Conservation (phyloP, 2,888 invertebrate species). For the Isotomurus palustris region DNA sequence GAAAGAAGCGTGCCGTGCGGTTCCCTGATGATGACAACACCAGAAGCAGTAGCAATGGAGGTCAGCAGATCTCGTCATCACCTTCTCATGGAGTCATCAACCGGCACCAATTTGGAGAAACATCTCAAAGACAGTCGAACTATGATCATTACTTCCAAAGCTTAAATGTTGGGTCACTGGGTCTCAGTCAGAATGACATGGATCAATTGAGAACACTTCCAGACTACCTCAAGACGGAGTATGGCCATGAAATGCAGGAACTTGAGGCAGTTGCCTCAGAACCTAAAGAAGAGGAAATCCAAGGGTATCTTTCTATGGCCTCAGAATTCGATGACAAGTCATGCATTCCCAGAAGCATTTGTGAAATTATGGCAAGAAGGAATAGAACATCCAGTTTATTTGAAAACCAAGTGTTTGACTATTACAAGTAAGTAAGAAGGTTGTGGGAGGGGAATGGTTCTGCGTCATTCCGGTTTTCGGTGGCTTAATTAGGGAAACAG, state of each 20-base stretch:
- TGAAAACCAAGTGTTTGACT: slow-evolving; percentile 35
- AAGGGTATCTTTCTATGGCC: slow-evolving; percentile 37
- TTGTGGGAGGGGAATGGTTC: no score
- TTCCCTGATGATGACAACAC: slow-evolving; percentile 21
- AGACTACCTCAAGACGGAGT: slow-evolving; percentile 19
- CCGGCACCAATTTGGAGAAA: neutral
- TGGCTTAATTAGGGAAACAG: no score
- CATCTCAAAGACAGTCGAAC: neutral
- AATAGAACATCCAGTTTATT: slow-evolving; percentile 39
- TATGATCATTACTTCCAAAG: slow-evolving; percentile 12
- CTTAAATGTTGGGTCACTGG: slow-evolving; percentile 4
- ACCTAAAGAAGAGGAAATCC: slow-evolving; percentile 40
- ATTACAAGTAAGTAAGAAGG: slow-evolving; percentile 37
- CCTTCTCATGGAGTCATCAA: neutral
- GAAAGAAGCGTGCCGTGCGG: slow-evolving; percentile 19
- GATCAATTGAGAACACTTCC: slow-evolving; percentile 19
- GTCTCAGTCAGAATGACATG: slow-evolving; percentile 23
- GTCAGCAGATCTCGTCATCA: neutral
- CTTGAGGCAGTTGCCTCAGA: slow-evolving; percentile 33
- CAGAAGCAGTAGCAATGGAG: neutral
- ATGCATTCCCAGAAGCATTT: slow-evolving; percentile 44
- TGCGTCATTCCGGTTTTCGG: no score
- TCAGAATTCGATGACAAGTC: slow-evolving; percentile 38
- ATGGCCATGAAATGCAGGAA: slow-evolving; percentile 26
- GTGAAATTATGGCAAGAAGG: slow-evolving; percentile 41